Evolutionary conservation across 2,797 vertebrate genomes (phyloP).

Genomic region (Sebastes umbrosus): DNA sequence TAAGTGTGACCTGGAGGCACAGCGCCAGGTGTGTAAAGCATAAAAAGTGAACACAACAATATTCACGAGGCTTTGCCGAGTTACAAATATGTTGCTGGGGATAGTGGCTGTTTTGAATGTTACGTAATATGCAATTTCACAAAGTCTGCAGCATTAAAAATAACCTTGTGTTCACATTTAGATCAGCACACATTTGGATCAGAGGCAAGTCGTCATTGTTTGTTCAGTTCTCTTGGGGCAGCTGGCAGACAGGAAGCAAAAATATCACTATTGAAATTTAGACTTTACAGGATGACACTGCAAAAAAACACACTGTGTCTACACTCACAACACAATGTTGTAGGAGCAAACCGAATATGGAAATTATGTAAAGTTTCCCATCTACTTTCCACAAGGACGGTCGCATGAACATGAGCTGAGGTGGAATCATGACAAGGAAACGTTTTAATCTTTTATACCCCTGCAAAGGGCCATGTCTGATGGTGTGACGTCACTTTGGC

Average conservation of each 20-base stretch:
- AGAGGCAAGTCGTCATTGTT: not conserved
- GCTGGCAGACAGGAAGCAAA: conserved; percentile 19
- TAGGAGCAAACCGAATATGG: too few species aligned
- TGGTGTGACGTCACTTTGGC: too few species aligned
- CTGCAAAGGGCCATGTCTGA: too few species aligned
- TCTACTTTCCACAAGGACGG: too few species aligned
- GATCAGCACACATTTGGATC: conserved; percentile 25
- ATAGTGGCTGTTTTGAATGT: not conserved
- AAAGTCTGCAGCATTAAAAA: conserved; percentile 25
- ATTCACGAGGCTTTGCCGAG: not conserved
- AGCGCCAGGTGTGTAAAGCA: conserved; percentile 84
- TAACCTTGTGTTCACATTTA: conserved; percentile 32
- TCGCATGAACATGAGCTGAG: too few species aligned
- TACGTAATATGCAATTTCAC: not conserved
- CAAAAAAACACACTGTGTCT: not conserved
- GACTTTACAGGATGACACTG: conserved; percentile 15
- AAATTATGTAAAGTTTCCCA: too few species aligned
- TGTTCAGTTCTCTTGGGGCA: conserved; percentile 1
- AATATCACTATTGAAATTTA: conserved; percentile 17
- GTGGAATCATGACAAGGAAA: too few species aligned
- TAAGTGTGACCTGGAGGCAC: conserved; percentile 96
- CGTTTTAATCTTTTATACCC: too few species aligned
- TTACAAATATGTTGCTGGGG: not conserved
- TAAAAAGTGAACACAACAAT: too few species aligned
- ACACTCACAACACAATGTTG: not conserved